Evolutionary conservation across 2,888 invertebrate species (phyloP), one percentile per base, ranked within the genome.

Genomic region (Tenthredo scrophulariae): DNA sequence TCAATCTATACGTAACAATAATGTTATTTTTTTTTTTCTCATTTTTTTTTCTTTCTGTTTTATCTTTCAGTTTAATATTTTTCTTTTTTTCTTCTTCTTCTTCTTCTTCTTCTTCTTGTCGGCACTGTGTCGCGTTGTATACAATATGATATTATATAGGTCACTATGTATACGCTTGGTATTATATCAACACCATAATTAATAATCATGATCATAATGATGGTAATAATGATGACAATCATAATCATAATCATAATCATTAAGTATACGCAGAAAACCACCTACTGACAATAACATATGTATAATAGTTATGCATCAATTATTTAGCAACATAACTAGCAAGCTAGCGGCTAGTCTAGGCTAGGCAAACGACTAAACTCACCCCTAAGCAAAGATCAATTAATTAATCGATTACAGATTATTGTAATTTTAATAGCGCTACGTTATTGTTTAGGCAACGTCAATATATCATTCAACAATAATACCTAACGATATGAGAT

Each of bases 341-440:
- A 77, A 80, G 80, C 62, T 80, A 80, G 80, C 37, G 50, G 62
- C 80, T 54, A 54, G 54, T 54, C 54, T 54, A 54, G 54, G 54
- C 54, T 80, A 80, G 80, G 80, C 80, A 62, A 80, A 80, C 58
- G 62, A 22, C 80, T 62, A 62, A 22, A 58, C 29, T 40, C 54
- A 54, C 54, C n/a, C 54, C 54, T 54, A 54, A 54, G 54, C 54
- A 54, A 18, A 18, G 50, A 50, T 50, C 18, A 50, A 15, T 50
- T 18, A 18, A 50, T 50, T 1, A 6, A 54, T 62, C 26, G 62
- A 62, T 62, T 13, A 26, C 22, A 22, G 22, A 62, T 62, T 46
- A 46, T 46, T 46, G n/a, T 26, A 26, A 62, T 62, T 29, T 33
- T 10, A 67, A 67, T 33, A 67, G 67, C 67, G 33, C 67, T 67